Evolutionary conservation across 1,140 invertebrate genomes (phyloP).

Genomic region (Drosophila miranda): DNA sequence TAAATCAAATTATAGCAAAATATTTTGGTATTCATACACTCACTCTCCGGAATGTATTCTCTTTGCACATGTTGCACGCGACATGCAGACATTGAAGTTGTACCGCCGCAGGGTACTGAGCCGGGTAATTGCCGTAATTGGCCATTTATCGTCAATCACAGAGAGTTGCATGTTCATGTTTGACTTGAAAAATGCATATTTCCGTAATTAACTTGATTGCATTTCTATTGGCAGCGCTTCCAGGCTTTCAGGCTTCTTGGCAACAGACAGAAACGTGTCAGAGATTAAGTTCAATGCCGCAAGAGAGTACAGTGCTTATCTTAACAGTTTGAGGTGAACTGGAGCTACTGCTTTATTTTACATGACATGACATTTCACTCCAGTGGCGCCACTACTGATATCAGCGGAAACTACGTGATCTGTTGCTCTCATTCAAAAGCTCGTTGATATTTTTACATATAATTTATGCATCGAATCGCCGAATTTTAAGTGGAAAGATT

Average conservation of each 20-base stretch:
- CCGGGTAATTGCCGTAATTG: conserved; percentile 73
- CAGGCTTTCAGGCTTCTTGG: conserved; percentile 2
- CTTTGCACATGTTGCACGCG: conserved; percentile 42
- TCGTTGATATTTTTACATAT: too few relatives aligned
- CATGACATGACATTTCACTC: too few relatives aligned
- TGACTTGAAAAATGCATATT: conserved; percentile 54
- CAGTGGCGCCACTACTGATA: too few relatives aligned
- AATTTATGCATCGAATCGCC: too few relatives aligned
- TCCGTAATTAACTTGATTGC: conserved; percentile 68
- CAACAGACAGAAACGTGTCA: conserved; percentile 5
- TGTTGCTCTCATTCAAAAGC: too few relatives aligned
- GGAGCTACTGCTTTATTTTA: not conserved
- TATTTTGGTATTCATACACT: conserved; percentile 7
- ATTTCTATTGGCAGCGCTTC: conserved; percentile 57
- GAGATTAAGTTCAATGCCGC: conserved; percentile 29
- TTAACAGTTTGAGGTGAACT: conserved; percentile 10
- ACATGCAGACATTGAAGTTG: conserved; percentile 13
- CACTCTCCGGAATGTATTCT: too few relatives aligned
- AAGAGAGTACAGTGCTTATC: too few relatives aligned
- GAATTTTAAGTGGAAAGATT: too few relatives aligned
- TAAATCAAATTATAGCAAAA: conserved; percentile 45
- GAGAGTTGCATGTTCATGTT: conserved; percentile 24
- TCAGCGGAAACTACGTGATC: too few relatives aligned
- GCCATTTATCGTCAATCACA: conserved; percentile 70
- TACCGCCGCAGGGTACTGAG: conserved; percentile 6